Evolutionary conservation across 53 echinoderm and acorn worm genomes (phyloP), one percentile per base, ranked within the genome.

Genomic region (Patiria pectinifera): DNA sequence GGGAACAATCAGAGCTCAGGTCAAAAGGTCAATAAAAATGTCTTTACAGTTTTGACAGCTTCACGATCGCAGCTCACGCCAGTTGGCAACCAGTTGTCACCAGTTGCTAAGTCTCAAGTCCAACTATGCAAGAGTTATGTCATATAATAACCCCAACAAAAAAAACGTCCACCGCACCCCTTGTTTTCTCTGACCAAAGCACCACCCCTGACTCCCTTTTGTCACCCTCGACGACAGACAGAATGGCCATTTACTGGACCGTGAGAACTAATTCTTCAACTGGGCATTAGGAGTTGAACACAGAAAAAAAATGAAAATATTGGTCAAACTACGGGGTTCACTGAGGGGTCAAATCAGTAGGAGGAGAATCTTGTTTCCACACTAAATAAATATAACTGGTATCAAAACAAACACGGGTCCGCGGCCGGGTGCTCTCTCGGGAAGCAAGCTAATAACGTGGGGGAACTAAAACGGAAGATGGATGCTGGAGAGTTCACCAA

Each of bases 331-430:
- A 46, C 12, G 74, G 86, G 48, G 74, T 72, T 86, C 86, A 86
- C 13, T 10, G 21, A 49, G 46, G n/a, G 72, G 86, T 48, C 75
- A 86, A 72, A 72, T 48, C 12, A 14, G 75, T 47, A 22, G 72
- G 19, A 48, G 49, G 49, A 2, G 85, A 48, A 85, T 44, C 45
- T 85, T 85, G 69, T 85, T 85, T 69, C 47, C 71, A 85, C 58
- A 26, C 71, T 4, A 70, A 85, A 85, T 85, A 85, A 85, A 85
- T 85, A 69, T 71, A 4, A 85, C 71, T 71, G 69, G 69, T 45
- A 69, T 71, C 46, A 69, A 85, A 85, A 85, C 71, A 85, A 85
- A 85, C 85, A 85, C 21, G 24, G 22, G 66, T 66, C 10, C 53
- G 0, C 8, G 53, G 35, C 35, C 35, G 53, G 53, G 74, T 13